A percentile compares a stretch with the other conserved stretches of the same genome.
These are phyloP conservation scores for Cantharis rustica DNA, from an alignment of 2,888 invertebrate genomes.

Conservation along the genomic window DNA sequence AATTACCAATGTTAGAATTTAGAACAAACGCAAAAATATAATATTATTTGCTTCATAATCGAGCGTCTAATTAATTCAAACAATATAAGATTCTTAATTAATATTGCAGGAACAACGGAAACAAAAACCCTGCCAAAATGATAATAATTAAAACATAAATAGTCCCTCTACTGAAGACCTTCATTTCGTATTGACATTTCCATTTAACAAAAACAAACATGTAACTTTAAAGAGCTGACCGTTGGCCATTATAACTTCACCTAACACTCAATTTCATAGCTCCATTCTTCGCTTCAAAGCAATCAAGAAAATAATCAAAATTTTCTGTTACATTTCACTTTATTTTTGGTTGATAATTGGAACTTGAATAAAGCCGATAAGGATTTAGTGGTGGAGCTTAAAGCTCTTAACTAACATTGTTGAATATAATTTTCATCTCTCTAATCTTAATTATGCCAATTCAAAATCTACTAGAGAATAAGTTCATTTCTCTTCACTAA, in stretches of 20 bases:
- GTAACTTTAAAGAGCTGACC: slow-evolving; percentile 22
- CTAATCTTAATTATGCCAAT: background rate
- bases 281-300: slow-evolving; percentile 14
- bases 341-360: background rate
- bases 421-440: background rate
- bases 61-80: background rate
- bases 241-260: slow-evolving; percentile 16
- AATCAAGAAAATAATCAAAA: background rate
- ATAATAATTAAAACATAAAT: slow-evolving; percentile 22
- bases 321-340: background rate
- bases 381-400: background rate
- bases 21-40: background rate
- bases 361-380: background rate
- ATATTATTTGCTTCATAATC: background rate
- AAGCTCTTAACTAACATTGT: background rate
- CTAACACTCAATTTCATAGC: slow-evolving; percentile 18
- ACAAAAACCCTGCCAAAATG: slow-evolving; percentile 1
- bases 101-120: background rate
- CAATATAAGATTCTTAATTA: background rate
- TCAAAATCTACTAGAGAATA: background rate
- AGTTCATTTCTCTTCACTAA: background rate
- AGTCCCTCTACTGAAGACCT: slow-evolving; percentile 14
- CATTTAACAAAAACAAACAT: slow-evolving; percentile 31
- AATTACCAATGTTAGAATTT: background rate
- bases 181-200: slow-evolving; percentile 29